Conservation (phyloP, 2,888 invertebrate species). For the Pollenia griseotomentosa region DNA sequence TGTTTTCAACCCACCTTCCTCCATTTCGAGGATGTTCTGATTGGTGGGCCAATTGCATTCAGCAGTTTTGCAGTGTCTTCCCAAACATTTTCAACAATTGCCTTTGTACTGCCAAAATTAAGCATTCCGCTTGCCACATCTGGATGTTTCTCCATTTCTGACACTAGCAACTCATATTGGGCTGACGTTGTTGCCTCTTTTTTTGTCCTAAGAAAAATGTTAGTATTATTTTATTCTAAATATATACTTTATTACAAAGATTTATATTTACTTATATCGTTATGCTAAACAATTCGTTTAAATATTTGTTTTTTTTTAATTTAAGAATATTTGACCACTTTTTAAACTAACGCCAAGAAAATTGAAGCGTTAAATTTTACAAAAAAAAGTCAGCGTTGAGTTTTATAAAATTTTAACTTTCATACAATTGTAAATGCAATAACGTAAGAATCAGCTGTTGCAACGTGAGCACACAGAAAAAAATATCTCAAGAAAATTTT, state of each 20-base stretch:
- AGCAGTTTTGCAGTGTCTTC: background rate
- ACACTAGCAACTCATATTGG: constrained; percentile 13
- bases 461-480: background rate
- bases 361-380: background rate
- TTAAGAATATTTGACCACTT: background rate
- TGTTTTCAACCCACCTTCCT: constrained; percentile 7
- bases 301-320: background rate
- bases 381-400: constrained; percentile 4
- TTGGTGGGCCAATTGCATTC: constrained; percentile 22
- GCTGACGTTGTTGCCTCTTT: constrained; percentile 27
- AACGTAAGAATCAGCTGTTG: background rate
- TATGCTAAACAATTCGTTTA: background rate
- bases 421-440: background rate
- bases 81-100: constrained; percentile 19
- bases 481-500: no score
- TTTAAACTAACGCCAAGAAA: background rate
- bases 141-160: constrained; percentile 20
- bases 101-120: background rate
- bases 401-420: background rate
- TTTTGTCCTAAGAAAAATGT: constrained; percentile 6
- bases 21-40: constrained; percentile 10
- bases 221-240: no score
- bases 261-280: background rate
- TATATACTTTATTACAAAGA: no score
- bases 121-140: constrained; percentile 13